Percentiles rank a stretch among this genome's conserved stretches.
Evolutionary conservation across 1,140 invertebrate genomes (phyloP).

Genomic region (Drosophila pectinifera): DNA sequence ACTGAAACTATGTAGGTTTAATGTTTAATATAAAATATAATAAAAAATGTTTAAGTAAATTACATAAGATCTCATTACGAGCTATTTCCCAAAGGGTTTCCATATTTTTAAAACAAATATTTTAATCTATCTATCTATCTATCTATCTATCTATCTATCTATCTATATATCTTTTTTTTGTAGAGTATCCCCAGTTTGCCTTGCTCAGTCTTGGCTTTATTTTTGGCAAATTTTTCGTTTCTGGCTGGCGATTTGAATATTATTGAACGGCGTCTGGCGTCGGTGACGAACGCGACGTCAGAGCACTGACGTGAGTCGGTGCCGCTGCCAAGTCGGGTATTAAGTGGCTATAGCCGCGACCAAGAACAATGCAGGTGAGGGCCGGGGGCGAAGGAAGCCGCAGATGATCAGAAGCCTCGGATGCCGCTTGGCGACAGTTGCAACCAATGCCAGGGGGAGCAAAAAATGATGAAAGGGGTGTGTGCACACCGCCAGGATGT

Average conservation of each 20-base stretch:
- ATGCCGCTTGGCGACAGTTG: slow-evolving; percentile 50
- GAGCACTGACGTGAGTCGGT: slow-evolving; percentile 41
- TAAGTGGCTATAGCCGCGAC: neutral
- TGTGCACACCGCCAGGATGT: slow-evolving; percentile 35
- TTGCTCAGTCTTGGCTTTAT: neutral
- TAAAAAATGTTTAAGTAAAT: too few species aligned
- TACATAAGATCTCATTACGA: too few species aligned
- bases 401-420: slow-evolving; percentile 39
- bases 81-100: too few species aligned
- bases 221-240: slow-evolving; percentile 28
- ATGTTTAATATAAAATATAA: too few species aligned
- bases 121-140: too few species aligned
- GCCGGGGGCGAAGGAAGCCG: slow-evolving; percentile 4
- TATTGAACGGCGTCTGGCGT: slow-evolving; percentile 41
- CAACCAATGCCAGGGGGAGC: slow-evolving; percentile 12
- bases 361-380: slow-evolving; percentile 18
- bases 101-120: neutral
- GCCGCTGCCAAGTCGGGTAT: slow-evolving; percentile 9
- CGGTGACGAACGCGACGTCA: slow-evolving; percentile 39
- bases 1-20: too few species aligned
- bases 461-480: slow-evolving; percentile 23
- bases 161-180: too few species aligned
- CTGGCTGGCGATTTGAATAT: slow-evolving; percentile 44
- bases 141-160: too few species aligned
- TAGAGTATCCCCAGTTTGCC: slow-evolving; percentile 5